Evolutionary conservation across 2,888 invertebrate genomes (phyloP).

Genomic region (Epsilonema sp.): DNA sequence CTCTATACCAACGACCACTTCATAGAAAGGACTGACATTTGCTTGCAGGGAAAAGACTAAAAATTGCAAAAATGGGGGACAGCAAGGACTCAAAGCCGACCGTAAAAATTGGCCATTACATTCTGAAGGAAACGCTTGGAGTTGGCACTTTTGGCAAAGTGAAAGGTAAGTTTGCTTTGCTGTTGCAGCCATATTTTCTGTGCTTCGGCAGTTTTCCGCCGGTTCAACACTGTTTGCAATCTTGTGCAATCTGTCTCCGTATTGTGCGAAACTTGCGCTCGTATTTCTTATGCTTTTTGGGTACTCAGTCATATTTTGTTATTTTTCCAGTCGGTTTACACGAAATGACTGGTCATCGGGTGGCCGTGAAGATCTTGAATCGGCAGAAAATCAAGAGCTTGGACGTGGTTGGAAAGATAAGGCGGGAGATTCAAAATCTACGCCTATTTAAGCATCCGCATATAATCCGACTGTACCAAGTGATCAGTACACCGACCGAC

Average conservation of each 20-base stretch:
- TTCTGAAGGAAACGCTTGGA: constrained; percentile 73
- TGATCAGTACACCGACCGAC: constrained; percentile 93
- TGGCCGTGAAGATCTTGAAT: constrained; percentile 93
- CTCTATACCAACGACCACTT: no score
- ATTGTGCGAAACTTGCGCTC: no score
- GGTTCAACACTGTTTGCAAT: no score
- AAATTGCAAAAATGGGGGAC: no score
- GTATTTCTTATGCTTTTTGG: no score
- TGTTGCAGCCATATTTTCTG: no score
- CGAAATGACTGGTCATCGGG: constrained; percentile 88
- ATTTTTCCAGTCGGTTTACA: constrained; percentile 95
- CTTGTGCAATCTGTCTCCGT: no score
- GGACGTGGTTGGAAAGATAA: constrained; percentile 96
- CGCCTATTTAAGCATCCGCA: constrained; percentile 98
- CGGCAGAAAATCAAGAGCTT: constrained; percentile 93
- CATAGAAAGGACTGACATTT: no score
- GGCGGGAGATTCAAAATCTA: constrained; percentile 93
- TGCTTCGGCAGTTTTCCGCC: no score
- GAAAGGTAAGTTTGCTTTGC: no score
- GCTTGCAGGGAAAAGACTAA: no score
- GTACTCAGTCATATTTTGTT: no score
- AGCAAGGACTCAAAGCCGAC: constrained; percentile 18
- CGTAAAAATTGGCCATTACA: constrained; percentile 89
- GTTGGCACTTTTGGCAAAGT: constrained; percentile 99
- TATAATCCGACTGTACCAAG: constrained; percentile 84